phyloP scores from a whole-genome alignment of 2,888 invertebrate genomes.

The Pristionchus entomophagus region DNA sequence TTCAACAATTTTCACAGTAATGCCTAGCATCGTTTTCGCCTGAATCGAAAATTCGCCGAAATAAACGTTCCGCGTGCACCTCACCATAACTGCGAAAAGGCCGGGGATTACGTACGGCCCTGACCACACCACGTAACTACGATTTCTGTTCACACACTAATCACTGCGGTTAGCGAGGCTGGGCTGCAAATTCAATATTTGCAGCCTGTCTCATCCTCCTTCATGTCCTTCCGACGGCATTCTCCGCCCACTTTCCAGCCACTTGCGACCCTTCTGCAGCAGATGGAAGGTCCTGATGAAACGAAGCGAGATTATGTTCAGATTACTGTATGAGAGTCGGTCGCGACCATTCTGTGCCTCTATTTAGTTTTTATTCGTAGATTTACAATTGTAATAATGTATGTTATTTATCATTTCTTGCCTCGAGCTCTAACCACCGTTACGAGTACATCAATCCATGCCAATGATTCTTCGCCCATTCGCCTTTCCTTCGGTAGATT shows the following conservation, averaged over 20 bases:
- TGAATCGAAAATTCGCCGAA: too few relatives aligned
- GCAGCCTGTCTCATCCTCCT: neutral
- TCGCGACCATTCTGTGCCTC: neutral
- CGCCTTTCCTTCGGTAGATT: slow-evolving; percentile 10
- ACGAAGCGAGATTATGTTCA: slow-evolving; percentile 32
- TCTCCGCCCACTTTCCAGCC: slow-evolving; percentile 44
- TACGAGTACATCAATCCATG: neutral
- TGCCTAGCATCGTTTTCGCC: too few relatives aligned
- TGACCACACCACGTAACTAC: too few relatives aligned
- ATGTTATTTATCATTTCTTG: slow-evolving; percentile 17
- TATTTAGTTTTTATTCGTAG: neutral
- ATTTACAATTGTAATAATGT: neutral
- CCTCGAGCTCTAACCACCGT: slow-evolving; percentile 23
- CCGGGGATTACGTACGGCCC: too few relatives aligned
- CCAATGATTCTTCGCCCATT: slow-evolving; percentile 31
- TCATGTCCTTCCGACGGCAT: neutral
- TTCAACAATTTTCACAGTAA: too few relatives aligned
- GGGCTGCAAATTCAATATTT: neutral
- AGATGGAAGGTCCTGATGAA: slow-evolving; percentile 24
- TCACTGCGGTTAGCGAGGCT: neutral
- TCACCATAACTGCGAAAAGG: too few relatives aligned
- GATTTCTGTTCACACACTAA: neutral
- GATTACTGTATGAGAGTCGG: slow-evolving; percentile 24
- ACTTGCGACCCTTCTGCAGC: slow-evolving; percentile 33
- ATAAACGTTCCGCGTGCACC: too few relatives aligned